Evolutionary conservation across 2,113 vertebrate genomes (phyloP), one percentile per base, ranked within the genome.

Genomic region (Tylochromis polylepis): DNA sequence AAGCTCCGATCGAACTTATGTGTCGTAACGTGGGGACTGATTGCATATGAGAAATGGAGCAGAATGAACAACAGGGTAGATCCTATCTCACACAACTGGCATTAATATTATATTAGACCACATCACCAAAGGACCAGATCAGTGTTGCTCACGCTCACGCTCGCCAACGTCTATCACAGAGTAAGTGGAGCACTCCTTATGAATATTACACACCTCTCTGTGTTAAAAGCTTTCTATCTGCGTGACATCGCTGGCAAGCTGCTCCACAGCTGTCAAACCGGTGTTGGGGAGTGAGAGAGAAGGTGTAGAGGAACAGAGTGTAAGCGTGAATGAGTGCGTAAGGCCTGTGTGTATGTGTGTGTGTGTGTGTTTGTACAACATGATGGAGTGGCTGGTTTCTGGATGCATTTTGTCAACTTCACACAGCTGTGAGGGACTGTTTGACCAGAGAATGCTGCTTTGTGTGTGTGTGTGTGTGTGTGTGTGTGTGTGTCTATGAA

Each of bases 171-270:
- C 90, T 91, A 84, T 91, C 70, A 79, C 83, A 87, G 83, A 41
- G 85, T 85, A 91, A 93, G 90, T 86, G 86, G 87, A 91, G 90
- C 94, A 65, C 75, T 87, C 72, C 92, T 94, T 91, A 95, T 95
- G 90, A 95, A 95, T 95, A 94, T 95, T 95, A 89, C 88, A 95
- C 91, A 87, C 83, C 18, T 92, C 88, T 87, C 82, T 41, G 84
- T 88, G 92, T 89, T 94, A 91, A 95, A 94, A 94, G 93, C 93
- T 89, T 91, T 72, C 85, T 89, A 46, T 87, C 87, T 84, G 78
- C 11, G 15, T 83, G 84, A 90, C 91, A 89, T 82, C 8, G 20
- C 79, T 81, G 91, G 84, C 83, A 85, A 92, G 87, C 89, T 82
- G 79, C 90, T 87, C 57, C 88, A 79, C 91, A 88, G 91, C 90